These are phyloP conservation scores for Drosophila pandora DNA, from an alignment of 1,140 invertebrate genomes.

Conservation along the genomic window DNA sequence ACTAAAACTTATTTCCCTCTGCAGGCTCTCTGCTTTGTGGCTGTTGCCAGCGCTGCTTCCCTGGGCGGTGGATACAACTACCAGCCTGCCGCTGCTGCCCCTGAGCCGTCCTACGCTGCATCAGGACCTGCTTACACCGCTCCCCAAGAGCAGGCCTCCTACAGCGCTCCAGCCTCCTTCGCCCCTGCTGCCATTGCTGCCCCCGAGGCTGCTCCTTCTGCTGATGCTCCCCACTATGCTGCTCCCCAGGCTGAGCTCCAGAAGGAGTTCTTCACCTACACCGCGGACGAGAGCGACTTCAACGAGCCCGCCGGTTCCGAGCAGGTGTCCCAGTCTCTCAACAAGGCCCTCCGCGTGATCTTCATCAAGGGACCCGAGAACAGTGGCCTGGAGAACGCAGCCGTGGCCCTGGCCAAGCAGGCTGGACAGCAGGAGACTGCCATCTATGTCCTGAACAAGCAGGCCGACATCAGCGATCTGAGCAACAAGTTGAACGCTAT, in stretches of 20 bases:
- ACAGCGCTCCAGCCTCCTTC: constrained; percentile 28
- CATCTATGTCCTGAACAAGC: constrained; percentile 79
- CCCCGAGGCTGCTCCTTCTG: constrained; percentile 40
- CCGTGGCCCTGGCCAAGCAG: constrained; percentile 68
- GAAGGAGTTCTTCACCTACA: constrained; percentile 78
- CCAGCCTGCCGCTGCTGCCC: constrained; percentile 45
- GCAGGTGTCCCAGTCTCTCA: constrained; percentile 54
- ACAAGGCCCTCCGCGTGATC: constrained; percentile 67
- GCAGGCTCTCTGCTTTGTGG: constrained; percentile 52
- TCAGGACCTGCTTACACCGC: constrained; percentile 8
- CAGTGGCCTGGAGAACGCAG: constrained; percentile 71
- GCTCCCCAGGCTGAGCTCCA: constrained; percentile 61
- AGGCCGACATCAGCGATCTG: constrained; percentile 73
- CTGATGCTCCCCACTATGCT: constrained; percentile 36
- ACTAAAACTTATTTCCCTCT: neutral
- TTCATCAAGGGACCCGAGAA: constrained; percentile 80
- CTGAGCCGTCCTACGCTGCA: constrained; percentile 33
- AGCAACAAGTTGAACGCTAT: constrained; percentile 66
- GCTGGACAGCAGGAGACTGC: constrained; percentile 73
- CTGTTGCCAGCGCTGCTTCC: constrained; percentile 40
- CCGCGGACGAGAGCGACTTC: constrained; percentile 70
- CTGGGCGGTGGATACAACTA: constrained; percentile 60
- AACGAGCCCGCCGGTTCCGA: constrained; percentile 54
- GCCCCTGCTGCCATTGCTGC: neutral
- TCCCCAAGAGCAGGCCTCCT: constrained; percentile 23